A percentile compares a stretch with the other conserved stretches of the same genome.
phyloP scores from a whole-genome alignment of 1,140 invertebrate species.

The Zaprionus inermis region DNA sequence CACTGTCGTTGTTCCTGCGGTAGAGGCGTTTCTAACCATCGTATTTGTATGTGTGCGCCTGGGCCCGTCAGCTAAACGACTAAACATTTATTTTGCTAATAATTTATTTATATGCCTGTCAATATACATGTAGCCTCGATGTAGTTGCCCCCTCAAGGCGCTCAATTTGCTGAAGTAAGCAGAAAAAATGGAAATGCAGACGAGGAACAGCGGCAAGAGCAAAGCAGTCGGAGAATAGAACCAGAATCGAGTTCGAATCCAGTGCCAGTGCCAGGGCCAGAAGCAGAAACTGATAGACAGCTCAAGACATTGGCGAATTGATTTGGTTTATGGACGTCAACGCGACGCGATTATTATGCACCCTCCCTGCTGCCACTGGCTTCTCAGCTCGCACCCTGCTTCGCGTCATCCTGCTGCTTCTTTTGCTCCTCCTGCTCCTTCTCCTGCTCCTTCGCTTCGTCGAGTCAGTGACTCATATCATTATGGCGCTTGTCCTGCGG shows the following conservation, averaged over 20 bases:
- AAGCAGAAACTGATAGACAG: slow-evolving; percentile 39
- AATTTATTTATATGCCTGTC: slow-evolving; percentile 79
- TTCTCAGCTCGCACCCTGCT: background rate
- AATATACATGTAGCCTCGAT: slow-evolving; percentile 55
- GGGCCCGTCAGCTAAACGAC: slow-evolving; percentile 45
- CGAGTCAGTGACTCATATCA: slow-evolving; percentile 72
- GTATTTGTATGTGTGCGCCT: background rate
- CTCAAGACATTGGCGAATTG: slow-evolving; percentile 55
- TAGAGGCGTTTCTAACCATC: background rate
- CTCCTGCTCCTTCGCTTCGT: background rate
- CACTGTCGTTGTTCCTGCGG: background rate
- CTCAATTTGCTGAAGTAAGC: slow-evolving; percentile 76
- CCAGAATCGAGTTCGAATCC: background rate
- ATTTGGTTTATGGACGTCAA: slow-evolving; percentile 78
- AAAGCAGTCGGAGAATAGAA: background rate
- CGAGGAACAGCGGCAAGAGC: background rate
- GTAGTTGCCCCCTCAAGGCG: slow-evolving; percentile 49
- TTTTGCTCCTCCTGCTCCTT: background rate
- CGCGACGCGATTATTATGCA: slow-evolving; percentile 75
- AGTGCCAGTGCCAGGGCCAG: background rate
- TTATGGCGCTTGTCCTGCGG: slow-evolving; percentile 71
- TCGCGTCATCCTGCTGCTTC: background rate
- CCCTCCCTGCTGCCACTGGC: slow-evolving; percentile 18
- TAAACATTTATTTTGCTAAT: slow-evolving; percentile 78
- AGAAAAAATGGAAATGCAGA: slow-evolving; percentile 50